Conservation (phyloP, 2,888 invertebrate genomes). For the Griposia aprilina region DNA sequence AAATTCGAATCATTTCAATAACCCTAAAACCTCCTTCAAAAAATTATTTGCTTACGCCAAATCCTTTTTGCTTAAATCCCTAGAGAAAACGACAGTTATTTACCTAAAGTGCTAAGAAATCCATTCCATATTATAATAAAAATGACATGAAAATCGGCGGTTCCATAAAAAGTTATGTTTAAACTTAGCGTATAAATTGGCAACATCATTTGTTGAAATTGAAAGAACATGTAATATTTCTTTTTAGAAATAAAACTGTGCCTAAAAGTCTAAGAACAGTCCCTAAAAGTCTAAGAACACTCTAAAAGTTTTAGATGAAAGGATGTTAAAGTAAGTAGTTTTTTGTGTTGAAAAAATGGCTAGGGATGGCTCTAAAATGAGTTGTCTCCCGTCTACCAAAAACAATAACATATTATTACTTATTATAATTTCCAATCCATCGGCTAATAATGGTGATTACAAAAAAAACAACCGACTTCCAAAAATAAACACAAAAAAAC, state of each 20-base stretch:
- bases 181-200: conserved; percentile 36
- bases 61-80: conserved; percentile 17
- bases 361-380: background rate
- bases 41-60: conserved; percentile 8
- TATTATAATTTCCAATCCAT: no score
- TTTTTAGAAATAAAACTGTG: conserved; percentile 1
- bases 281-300: no score
- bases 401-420: no score
- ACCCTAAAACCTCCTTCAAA: background rate
- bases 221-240: conserved; percentile 19
- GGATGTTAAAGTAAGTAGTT: background rate
- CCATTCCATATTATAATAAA: conserved; percentile 39
- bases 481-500: no score
- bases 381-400: no score
- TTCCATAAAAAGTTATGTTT: conserved; percentile 39
- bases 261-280: conserved; percentile 11
- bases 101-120: conserved; percentile 30
- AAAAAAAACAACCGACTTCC: no score
- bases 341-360: background rate
- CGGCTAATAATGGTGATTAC: no score
- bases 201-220: conserved; percentile 32
- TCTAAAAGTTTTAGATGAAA: conserved; percentile 11
- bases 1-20: background rate
- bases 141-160: conserved; percentile 24
- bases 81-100: conserved; percentile 18